Conservation (phyloP, 2,113 vertebrate species). For the Oreotrochilus melanogaster region DNA sequence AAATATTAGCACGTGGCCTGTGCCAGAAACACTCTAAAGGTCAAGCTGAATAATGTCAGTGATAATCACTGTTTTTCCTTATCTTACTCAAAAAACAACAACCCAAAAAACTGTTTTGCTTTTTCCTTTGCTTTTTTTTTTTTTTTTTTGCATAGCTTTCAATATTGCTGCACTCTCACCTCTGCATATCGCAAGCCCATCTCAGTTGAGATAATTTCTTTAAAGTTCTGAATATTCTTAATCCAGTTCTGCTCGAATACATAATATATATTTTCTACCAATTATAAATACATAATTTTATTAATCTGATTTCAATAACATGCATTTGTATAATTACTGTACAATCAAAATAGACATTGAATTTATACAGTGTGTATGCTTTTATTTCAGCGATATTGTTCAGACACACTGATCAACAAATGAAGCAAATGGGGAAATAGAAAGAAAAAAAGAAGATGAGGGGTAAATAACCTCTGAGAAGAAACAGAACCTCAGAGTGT, state of each 20-base stretch:
- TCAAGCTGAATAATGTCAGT: conserved; percentile 61
- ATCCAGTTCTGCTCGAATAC: conserved; percentile 72
- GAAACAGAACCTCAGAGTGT: conserved; percentile 75
- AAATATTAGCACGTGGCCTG: conserved; percentile 65
- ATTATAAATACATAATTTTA: conserved; percentile 80
- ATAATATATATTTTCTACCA: conserved; percentile 78
- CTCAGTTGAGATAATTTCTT: conserved; percentile 60
- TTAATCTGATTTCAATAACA: conserved; percentile 79
- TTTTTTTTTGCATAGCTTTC: conserved; percentile 78
- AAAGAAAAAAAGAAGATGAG: conserved; percentile 52
- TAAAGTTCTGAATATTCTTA: conserved; percentile 58
- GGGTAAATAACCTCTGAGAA: conserved; percentile 27
- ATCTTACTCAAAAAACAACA: conserved; percentile 42
- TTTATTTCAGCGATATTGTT: conserved; percentile 75
- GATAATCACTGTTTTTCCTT: conserved; percentile 59
- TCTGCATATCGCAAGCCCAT: conserved; percentile 62
- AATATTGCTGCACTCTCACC: conserved; percentile 72
- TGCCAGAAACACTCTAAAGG: conserved; percentile 67
- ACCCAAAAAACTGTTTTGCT: neutral
- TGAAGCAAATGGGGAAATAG: conserved; percentile 52
- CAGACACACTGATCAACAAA: conserved; percentile 78
- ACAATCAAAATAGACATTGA: conserved; percentile 82
- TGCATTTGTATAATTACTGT: conserved; percentile 82
- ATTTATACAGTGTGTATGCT: conserved; percentile 74
- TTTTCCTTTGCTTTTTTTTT: neutral